Base-by-base conservation (phyloP, 2,797 vertebrate genomes). In the Centropyge bicolor region DNA sequence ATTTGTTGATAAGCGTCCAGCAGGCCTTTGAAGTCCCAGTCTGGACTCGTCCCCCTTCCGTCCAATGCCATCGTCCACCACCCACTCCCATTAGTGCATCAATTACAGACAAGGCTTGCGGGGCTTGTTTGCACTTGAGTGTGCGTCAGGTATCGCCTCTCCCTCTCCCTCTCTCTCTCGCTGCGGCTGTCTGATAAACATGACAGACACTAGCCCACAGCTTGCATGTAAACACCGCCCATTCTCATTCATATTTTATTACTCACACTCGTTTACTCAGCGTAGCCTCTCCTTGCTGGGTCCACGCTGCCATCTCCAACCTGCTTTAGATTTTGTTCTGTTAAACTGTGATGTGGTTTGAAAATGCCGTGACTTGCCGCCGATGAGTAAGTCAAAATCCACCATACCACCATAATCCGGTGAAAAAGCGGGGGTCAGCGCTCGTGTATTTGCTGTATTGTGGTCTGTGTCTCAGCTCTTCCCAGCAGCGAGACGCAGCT, bases 41-140 rank as follows among this genome's bases (percentile, higher is more conserved):
- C 78, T 88, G 84, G 76, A 86, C 68, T 78, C 7, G 51, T 78
- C 74, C 75, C 68, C 16, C 70, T 64, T 57, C 24, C 40, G 61
- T 69, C 61, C 55, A 45, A 46, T 9, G 1, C 78, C 69, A 6
- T 14, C 52, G 40, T 68, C 69, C 13, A 40, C 59, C 59, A 38
- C 84, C 75, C 77, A 52, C 73, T 74, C 71, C 84, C 75, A 80
- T 89, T 82, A 88, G 73, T 63, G 72, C 74, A 78, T 91, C 88
- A 81, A 70, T 91, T 84, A 88, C 84, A 73, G 80, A 83, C 63
- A 0, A 77, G 79, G 75, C 88, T 84, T 74, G 78, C 17, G 22
- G 83, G 91, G 68, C 90, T 82, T 91, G 89, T 92, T 92, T 88
- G 87, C 81, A 80, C 90, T 90, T 78, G 80, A 86, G 81, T 78